A percentile compares a stretch with the other conserved stretches of the same genome.
Evolutionary conservation across 2,888 invertebrate genomes (phyloP).

Genomic region (Suillia variegata): DNA sequence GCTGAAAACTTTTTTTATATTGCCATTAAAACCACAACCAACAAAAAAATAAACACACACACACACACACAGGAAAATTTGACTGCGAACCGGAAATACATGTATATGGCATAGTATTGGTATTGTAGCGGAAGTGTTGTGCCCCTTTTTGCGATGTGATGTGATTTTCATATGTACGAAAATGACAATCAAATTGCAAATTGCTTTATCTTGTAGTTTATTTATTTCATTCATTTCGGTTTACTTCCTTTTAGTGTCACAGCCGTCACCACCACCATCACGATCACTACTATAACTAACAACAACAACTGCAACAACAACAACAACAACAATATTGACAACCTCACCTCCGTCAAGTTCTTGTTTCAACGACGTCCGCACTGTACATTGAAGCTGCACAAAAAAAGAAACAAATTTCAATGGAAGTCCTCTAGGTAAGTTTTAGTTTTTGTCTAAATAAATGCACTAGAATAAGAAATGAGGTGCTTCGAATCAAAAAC

Average conservation of each 20-base stretch:
- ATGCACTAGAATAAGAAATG: no score
- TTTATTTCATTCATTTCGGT: constrained; percentile 53
- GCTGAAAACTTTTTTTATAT: no score
- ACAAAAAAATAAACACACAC: no score
- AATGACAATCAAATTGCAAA: constrained; percentile 56
- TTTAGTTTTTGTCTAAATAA: no score
- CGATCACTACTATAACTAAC: neutral
- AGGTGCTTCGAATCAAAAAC: no score
- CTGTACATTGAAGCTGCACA: no score
- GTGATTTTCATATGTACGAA: constrained; percentile 36
- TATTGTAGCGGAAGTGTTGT: neutral
- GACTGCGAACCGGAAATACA: constrained; percentile 2
- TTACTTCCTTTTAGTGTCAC: constrained; percentile 39
- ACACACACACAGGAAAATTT: no score
- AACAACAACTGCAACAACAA: constrained; percentile 1
- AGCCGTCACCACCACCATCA: neutral
- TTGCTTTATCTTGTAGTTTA: constrained; percentile 55
- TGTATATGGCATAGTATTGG: neutral
- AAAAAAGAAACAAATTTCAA: no score
- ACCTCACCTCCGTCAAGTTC: neutral
- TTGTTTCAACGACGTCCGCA: constrained; percentile 33
- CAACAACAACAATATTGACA: neutral
- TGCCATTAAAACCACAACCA: neutral
- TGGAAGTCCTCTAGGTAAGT: no score
- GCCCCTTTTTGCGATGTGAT: neutral